Percentiles rank a stretch among this genome's conserved stretches.
These are phyloP conservation scores for Centropus bengalensis DNA, from an alignment of 2,113 vertebrate species.

Conservation along the genomic window DNA sequence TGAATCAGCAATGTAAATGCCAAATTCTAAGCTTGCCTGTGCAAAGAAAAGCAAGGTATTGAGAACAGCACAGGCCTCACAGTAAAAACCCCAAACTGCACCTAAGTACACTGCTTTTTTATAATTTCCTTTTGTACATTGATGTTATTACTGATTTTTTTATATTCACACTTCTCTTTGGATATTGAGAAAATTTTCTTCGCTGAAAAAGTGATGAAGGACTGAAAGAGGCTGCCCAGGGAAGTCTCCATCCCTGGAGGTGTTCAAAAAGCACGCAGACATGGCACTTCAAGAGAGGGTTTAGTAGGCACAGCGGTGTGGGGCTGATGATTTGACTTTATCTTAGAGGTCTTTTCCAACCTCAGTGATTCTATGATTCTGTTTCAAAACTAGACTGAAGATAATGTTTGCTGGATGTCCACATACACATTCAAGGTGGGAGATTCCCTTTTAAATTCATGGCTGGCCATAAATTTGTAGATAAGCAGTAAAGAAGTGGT, in stretches of 20 bases:
- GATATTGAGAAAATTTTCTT: too few species aligned
- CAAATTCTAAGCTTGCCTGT: neutral
- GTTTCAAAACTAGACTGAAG: neutral
- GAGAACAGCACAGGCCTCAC: neutral
- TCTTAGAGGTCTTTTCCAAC: too few species aligned
- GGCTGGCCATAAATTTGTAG: neutral
- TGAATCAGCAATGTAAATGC: neutral
- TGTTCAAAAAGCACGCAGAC: too few species aligned
- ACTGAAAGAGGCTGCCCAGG: too few species aligned
- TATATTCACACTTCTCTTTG: neutral
- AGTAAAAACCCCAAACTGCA: neutral
- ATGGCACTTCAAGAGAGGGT: too few species aligned
- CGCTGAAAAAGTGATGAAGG: too few species aligned
- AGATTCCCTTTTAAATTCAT: neutral
- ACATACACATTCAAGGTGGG: neutral
- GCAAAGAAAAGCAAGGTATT: neutral
- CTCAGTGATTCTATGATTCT: too few species aligned
- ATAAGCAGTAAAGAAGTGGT: neutral
- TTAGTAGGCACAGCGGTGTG: too few species aligned
- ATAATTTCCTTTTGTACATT: neutral
- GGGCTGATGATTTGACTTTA: too few species aligned
- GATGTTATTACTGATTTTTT: neutral
- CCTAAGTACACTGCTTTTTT: neutral
- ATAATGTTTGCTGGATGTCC: neutral
- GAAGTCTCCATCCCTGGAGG: too few species aligned